Percentiles rank a stretch among this genome's conserved stretches.
Evolutionary conservation across 2,113 vertebrate species (phyloP).

Genomic region (Scophthalmus maximus): DNA sequence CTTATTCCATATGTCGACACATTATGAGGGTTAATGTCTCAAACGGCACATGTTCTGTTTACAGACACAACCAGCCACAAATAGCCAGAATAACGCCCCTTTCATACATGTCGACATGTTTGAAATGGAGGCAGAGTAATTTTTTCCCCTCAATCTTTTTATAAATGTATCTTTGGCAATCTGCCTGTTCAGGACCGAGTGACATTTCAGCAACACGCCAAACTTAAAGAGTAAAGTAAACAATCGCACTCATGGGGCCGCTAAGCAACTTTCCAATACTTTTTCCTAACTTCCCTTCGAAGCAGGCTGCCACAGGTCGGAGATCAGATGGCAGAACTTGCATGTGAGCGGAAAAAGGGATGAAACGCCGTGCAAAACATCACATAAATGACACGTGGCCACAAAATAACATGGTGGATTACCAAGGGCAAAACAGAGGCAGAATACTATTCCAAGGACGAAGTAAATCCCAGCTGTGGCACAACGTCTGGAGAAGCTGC

Average conservation of each 20-base stretch:
- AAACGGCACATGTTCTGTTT: neutral
- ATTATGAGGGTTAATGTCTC: neutral
- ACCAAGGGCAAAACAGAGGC: neutral
- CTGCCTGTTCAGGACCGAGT: neutral
- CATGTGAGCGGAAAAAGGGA: neutral
- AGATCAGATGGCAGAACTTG: neutral
- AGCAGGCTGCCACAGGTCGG: neutral
- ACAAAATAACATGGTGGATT: neutral
- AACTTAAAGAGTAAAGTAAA: conserved; percentile 3
- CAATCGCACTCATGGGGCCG: neutral
- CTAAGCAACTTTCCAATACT: neutral
- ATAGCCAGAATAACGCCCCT: conserved; percentile 18
- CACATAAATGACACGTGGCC: too few relatives aligned
- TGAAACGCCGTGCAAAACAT: neutral
- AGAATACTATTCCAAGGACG: neutral
- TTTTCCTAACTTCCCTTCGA: neutral
- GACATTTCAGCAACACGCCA: neutral
- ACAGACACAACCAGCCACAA: neutral
- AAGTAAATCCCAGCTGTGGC: conserved; percentile 1
- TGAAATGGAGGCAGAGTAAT: neutral
- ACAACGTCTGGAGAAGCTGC: neutral
- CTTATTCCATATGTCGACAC: neutral
- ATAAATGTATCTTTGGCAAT: conserved; percentile 8
- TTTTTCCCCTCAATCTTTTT: neutral
- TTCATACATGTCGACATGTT: conserved; percentile 20